Evolutionary conservation across 2,113 vertebrate species (phyloP), one percentile per base, ranked within the genome.

Genomic region (Microcebus tavaratra): DNA sequence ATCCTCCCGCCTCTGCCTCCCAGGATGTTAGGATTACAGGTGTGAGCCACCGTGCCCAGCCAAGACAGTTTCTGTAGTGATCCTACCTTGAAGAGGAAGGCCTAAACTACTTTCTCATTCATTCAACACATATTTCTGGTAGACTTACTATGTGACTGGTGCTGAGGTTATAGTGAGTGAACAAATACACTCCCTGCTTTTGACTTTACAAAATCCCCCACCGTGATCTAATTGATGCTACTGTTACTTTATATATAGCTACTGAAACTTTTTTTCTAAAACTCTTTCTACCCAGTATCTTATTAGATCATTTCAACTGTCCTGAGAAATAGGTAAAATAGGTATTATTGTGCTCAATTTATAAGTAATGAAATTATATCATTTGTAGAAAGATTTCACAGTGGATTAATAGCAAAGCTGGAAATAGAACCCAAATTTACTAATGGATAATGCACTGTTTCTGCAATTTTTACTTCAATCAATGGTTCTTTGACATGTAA

Each of bases 71-170:
- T 94, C 21, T 87, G 12, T 55, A 80, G 23, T 55, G 79, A 85
- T 63, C 55, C 50, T 75, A 39, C 45, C 39, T 95, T 59, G 63
- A 55, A 84, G 82, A 82, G 11, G 72, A 76, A 92, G 53, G 4
- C 89, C 76, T 94, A 63, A 91, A 70, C 3, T 8, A 42, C 96
- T 65, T 84, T 89, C 48, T 96, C 68, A 59, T 65, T 57, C 65
- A 65, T 39, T 65, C 14, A 86, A n/a, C 79, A 81, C 5, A 23
- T 86, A 65, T 89, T 85, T 93, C 59, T 72, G 79, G 53, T 81
- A 53, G n/a, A 48, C 12, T 90, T 86, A 36, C n/a, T 31, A 1
- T 45, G 63, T 88, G 8, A 31, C 42, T 61, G 61, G 29, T 39
- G 20, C 59, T 39, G 31, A 8, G 34, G 23, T 59, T 78, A 65